Base-by-base conservation (phyloP, 2,797 vertebrate species). In the Eulemur coronatus region DNA sequence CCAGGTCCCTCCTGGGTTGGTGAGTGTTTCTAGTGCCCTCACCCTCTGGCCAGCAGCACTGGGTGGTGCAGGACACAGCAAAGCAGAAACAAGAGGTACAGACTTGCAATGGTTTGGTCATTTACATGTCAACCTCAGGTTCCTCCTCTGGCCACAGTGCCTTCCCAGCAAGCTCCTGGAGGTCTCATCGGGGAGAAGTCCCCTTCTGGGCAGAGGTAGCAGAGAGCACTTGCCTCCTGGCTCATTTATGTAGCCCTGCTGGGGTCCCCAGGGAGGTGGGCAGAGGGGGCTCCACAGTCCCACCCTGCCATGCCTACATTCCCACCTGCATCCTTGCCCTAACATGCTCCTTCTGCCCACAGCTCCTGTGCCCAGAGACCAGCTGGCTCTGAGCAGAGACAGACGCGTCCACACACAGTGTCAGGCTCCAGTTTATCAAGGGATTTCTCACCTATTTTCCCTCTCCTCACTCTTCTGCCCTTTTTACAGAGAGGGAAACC, bases 131-230 rank as follows among this genome's bases (percentile, higher is more conserved):
- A 20, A 17, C 63, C 63, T 12, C 2, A 28, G 18, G 61, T 38
- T 22, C 41, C 59, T 78, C 11, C 57, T 59, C 79, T 61, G 20
- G 50, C 50, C 91, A 33, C 20, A 5, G 46, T 55, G 72, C 72
- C 81, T 48, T 92, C 81, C 81, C 67, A 30, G 82, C 41, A 82
- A 63, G 57, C 43, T 46, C 72, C 48, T 57, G 50, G 22, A 22
- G 7, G 4, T 63, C 26, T 55, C 20, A 35, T 9, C 4, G 15
- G 76, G 20, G 7, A 70, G 20, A 57, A n/a, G 80, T 22, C 15
- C 22, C 41, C 55, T 69, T 80, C 28, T n/a, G 67, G 78, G 22
- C 59, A 61, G 35, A 90, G 46, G 33, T 28, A 28, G 20, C 46
- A 46, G 48, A 94, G 41, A 67, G n/a, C 14, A 7, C 61, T 81